Evolutionary conservation across 1,140 invertebrate species (phyloP).

Genomic region (Drosophila pruinosa): DNA sequence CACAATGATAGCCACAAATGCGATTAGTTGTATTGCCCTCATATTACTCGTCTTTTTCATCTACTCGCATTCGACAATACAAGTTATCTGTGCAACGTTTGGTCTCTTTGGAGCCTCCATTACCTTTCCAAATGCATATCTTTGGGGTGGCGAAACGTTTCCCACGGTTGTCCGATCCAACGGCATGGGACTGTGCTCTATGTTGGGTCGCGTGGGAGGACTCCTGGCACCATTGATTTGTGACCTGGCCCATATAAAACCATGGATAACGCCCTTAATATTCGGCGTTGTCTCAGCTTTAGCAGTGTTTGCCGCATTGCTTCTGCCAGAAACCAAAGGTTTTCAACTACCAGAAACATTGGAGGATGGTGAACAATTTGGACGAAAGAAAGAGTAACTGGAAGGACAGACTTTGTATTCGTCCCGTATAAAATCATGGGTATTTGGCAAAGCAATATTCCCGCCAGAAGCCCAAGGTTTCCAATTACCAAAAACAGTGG

Average conservation of each 20-base stretch:
- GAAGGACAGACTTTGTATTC: background rate
- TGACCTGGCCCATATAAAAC: constrained; percentile 77
- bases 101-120: constrained; percentile 83
- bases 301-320: constrained; percentile 85
- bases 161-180: constrained; percentile 85
- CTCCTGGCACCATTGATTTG: constrained; percentile 84
- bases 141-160: constrained; percentile 85
- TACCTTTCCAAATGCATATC: constrained; percentile 85
- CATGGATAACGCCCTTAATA: constrained; percentile 87
- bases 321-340: constrained; percentile 90
- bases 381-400: constrained; percentile 83
- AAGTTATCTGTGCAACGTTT: constrained; percentile 48
- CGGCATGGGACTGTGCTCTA: constrained; percentile 85
- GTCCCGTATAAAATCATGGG: constrained; percentile 82
- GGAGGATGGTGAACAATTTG: constrained; percentile 90
- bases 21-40: constrained; percentile 86
- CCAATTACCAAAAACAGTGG: constrained; percentile 89
- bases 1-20: constrained; percentile 86
- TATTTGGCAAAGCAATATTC: constrained; percentile 85
- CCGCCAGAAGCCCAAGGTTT: constrained; percentile 90
- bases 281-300: constrained; percentile 87
- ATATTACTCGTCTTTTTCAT: constrained; percentile 85
- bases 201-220: constrained; percentile 85
- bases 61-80: background rate
- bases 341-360: constrained; percentile 89